These are phyloP conservation scores for Metallyticus violacea DNA, from an alignment of 2,888 invertebrate species.

Conservation along the genomic window DNA sequence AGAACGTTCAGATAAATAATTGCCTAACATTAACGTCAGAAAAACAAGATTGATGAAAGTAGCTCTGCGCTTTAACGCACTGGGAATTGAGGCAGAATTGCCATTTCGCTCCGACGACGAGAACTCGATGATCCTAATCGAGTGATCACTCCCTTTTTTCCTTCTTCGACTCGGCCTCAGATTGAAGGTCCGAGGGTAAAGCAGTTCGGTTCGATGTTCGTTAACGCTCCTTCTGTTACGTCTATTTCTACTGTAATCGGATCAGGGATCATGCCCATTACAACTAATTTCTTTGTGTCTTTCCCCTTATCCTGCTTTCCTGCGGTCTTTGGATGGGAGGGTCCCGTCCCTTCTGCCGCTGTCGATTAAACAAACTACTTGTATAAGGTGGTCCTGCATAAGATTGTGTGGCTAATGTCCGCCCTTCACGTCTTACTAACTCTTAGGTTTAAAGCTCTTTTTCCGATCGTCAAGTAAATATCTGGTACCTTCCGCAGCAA, in stretches of 20 bases:
- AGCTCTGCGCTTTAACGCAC: not conserved
- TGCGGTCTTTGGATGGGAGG: not conserved
- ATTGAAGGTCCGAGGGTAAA: not conserved
- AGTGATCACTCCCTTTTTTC: not conserved
- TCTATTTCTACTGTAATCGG: constrained; percentile 6
- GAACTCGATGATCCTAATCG: not conserved
- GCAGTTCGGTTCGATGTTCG: not conserved
- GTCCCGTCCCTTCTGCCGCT: not conserved
- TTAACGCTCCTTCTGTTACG: constrained; percentile 6
- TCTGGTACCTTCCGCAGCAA: no score
- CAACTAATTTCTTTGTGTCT: constrained; percentile 5
- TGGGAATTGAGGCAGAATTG: not conserved
- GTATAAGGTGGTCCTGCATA: not conserved
- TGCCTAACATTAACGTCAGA: not conserved
- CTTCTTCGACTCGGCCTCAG: no score
- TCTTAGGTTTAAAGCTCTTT: not conserved
- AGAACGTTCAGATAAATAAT: not conserved
- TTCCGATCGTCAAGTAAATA: not conserved
- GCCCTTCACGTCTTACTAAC: not conserved
- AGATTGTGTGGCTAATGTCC: not conserved
- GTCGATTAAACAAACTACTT: not conserved
- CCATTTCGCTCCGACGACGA: not conserved
- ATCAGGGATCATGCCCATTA: constrained; percentile 10
- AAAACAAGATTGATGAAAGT: not conserved
- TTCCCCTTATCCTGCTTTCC: not conserved